These are phyloP conservation scores for Cladorhizidae sp. DNA, from an alignment of 37 sponge, comb jelly and placozoan genomes.

Conservation along the genomic window DNA sequence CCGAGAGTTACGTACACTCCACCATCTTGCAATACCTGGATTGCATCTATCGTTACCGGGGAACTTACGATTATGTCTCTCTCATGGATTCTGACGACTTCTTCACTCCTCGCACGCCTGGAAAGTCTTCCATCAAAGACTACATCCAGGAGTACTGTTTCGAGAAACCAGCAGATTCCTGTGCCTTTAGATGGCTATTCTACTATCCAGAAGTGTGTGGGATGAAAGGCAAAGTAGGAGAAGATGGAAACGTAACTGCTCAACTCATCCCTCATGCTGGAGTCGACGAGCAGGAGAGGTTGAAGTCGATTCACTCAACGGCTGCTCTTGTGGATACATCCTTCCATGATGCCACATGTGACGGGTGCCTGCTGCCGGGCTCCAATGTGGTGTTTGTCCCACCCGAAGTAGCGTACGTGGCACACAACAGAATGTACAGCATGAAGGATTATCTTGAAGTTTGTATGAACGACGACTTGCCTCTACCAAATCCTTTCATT, in stretches of 20 bases:
- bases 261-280: not conserved
- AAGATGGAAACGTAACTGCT: not conserved
- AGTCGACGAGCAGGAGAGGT: not conserved
- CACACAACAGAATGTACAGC: conserved; percentile 7
- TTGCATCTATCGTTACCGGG: conserved; percentile 16
- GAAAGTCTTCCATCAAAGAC: not conserved
- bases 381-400: not conserved
- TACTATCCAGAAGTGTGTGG: conserved; percentile 25
- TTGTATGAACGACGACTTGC: no score
- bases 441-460: not conserved
- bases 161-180: not conserved
- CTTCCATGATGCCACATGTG: conserved; percentile 8
- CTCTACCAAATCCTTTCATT: no score
- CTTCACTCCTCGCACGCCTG: conserved; percentile 8
- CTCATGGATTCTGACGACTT: conserved; percentile 10
- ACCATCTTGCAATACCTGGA: not conserved
- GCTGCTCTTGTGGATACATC: not conserved
- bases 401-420: conserved; percentile 1
- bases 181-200: not conserved
- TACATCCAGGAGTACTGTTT: not conserved
- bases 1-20: not conserved
- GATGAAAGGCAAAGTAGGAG: not conserved
- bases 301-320: conserved; percentile 7
- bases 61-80: conserved; percentile 19
- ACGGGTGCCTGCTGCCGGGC: not conserved